phyloP scores from a whole-genome alignment of 2,888 invertebrate genomes.

The Polylopha cassiicola region DNA sequence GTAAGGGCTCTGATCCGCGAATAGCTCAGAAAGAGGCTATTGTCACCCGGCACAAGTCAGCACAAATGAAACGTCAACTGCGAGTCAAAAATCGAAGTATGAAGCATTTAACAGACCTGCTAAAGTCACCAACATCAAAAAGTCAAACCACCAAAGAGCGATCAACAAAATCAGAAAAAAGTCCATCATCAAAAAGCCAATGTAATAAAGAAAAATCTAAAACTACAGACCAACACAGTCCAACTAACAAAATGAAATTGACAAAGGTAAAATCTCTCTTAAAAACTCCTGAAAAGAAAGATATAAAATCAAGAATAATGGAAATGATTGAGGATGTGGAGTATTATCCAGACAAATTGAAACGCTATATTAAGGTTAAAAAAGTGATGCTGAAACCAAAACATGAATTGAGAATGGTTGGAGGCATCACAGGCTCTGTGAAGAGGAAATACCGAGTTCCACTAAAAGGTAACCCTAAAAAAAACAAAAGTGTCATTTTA shows the following conservation, averaged over 20 bases:
- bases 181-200: constrained; percentile 15
- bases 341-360: constrained; percentile 46
- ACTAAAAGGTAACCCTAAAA: constrained; percentile 43
- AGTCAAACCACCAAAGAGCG: too few relatives aligned
- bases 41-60: constrained; percentile 43
- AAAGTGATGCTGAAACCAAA: constrained; percentile 47
- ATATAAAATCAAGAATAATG: constrained; percentile 18
- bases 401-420: constrained; percentile 42
- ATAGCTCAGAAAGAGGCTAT: constrained; percentile 37
- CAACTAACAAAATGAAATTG: constrained; percentile 22
- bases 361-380: constrained; percentile 34
- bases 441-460: constrained; percentile 50
- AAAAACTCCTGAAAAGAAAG: constrained; percentile 1
- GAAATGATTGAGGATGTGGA: constrained; percentile 29
- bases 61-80: constrained; percentile 35
- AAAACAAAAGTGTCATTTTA: neutral
- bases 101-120: constrained; percentile 25
- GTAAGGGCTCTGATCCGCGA: constrained; percentile 23
- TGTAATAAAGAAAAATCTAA: neutral
- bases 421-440: constrained; percentile 32
- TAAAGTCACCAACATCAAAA: constrained; percentile 27
- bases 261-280: constrained; percentile 9
- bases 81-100: constrained; percentile 29
- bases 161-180: constrained; percentile 24
- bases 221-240: neutral